phyloP scores from a whole-genome alignment of 2,113 vertebrate species.

The Cheilinus undulatus region DNA sequence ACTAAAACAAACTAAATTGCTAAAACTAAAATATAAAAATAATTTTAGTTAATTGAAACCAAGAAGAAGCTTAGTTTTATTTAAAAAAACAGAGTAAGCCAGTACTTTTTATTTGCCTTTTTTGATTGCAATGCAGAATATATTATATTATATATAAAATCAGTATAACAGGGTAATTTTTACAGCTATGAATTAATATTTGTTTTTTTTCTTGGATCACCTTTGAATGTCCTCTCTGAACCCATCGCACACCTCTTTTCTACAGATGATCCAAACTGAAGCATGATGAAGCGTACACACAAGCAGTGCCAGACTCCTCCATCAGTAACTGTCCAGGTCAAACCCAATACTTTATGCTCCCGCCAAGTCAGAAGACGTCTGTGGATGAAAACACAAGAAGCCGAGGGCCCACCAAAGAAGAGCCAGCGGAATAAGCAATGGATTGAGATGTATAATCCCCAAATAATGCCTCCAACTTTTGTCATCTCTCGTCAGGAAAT shows the following conservation, averaged over 20 bases:
- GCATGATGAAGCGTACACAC: slow-evolving; percentile 84
- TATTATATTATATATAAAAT: too few species aligned
- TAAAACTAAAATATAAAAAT: too few species aligned
- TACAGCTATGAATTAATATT: too few species aligned
- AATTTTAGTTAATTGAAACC: too few species aligned
- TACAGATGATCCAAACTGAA: slow-evolving; percentile 11
- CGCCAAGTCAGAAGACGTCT: slow-evolving; percentile 80
- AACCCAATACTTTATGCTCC: slow-evolving; percentile 76
- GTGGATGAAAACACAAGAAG: slow-evolving; percentile 82
- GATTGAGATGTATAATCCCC: slow-evolving; percentile 24
- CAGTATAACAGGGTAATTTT: too few species aligned
- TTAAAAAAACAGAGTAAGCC: too few species aligned
- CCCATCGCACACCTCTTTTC: background rate
- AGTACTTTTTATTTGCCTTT: too few species aligned
- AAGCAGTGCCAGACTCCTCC: slow-evolving; percentile 83
- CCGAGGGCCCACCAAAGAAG: slow-evolving; percentile 75
- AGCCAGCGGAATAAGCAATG: slow-evolving; percentile 49
- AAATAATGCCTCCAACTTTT: slow-evolving; percentile 77
- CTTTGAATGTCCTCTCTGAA: background rate
- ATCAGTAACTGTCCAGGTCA: slow-evolving; percentile 82
- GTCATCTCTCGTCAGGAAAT: slow-evolving; percentile 92
- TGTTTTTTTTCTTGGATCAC: too few species aligned
- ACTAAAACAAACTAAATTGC: too few species aligned
- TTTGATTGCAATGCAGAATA: too few species aligned
- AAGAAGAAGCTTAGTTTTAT: too few species aligned